phyloP scores from a whole-genome alignment of 2,113 vertebrate species.

The Tragulus kanchil region DNA sequence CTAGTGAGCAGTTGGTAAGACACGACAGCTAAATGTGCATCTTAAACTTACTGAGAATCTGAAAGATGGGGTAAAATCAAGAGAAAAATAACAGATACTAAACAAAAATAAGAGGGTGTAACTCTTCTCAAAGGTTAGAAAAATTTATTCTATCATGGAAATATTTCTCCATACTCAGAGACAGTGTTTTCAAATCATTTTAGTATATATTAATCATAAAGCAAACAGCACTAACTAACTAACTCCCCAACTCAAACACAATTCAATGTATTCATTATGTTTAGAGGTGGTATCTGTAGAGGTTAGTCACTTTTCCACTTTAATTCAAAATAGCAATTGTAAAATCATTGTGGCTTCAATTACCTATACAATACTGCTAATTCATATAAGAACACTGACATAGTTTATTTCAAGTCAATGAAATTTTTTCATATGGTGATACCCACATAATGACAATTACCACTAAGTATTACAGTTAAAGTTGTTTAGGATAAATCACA shows the following conservation, averaged over 20 bases:
- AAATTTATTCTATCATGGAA: background rate
- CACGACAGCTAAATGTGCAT: slow-evolving; percentile 67
- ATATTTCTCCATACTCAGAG: background rate
- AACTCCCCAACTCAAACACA: background rate
- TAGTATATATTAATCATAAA: background rate
- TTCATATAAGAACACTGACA: background rate
- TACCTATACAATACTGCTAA: background rate
- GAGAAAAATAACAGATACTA: background rate
- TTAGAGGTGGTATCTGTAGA: background rate
- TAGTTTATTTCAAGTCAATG: background rate
- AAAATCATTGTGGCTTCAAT: background rate
- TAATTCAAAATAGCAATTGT: background rate
- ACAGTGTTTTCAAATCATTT: background rate
- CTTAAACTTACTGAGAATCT: slow-evolving; percentile 72
- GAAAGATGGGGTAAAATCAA: background rate
- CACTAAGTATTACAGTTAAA: background rate
- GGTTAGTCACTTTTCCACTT: background rate
- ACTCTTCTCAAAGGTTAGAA: background rate
- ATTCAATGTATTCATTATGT: background rate
- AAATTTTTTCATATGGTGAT: background rate
- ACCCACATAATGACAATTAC: background rate
- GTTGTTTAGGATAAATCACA: background rate
- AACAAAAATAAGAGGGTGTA: background rate
- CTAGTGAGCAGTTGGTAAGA: slow-evolving; percentile 70
- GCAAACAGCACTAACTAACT: background rate